Conservation (phyloP, 2,888 invertebrate genomes). For the Chelonus formosanus region DNA sequence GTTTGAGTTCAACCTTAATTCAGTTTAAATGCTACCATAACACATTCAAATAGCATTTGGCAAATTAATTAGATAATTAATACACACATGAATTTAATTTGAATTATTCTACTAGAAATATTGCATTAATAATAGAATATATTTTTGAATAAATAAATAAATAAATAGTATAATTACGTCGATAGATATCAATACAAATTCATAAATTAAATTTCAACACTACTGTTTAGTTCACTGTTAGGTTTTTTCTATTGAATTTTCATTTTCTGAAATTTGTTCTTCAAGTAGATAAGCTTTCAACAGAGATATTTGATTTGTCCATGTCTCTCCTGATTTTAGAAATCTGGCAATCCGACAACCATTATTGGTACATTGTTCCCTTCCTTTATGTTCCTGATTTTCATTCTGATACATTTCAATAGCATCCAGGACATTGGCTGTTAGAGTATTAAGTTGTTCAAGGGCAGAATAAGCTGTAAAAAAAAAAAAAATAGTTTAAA, state of each 20-base stretch:
- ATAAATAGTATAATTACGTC: too few species aligned
- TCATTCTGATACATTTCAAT: constrained; percentile 47
- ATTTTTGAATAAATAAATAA: too few species aligned
- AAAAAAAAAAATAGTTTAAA: constrained; percentile 11
- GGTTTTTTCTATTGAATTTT: neutral
- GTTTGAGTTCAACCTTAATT: too few species aligned
- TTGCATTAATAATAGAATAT: too few species aligned
- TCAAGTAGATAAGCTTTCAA: constrained; percentile 52
- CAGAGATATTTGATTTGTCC: constrained; percentile 51
- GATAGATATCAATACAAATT: too few species aligned
- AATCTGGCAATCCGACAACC: constrained; percentile 67
- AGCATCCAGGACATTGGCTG: constrained; percentile 47
- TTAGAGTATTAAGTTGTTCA: constrained; percentile 47
- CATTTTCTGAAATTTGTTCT: constrained; percentile 32
- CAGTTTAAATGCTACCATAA: too few species aligned
- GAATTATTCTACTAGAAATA: too few species aligned
- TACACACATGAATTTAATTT: too few species aligned
- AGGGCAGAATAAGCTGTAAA: constrained; percentile 41
- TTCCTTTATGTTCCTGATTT: constrained; percentile 54
- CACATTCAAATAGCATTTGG: too few species aligned
- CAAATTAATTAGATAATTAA: too few species aligned
- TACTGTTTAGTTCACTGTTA: neutral
- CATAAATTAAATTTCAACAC: too few species aligned
- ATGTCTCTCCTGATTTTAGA: constrained; percentile 44
- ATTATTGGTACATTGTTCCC: constrained; percentile 64